Percentiles rank a stretch among this genome's conserved stretches.
Conservation (phyloP, 2,797 vertebrate species). For the Pseudomugil tenellus region DNA sequence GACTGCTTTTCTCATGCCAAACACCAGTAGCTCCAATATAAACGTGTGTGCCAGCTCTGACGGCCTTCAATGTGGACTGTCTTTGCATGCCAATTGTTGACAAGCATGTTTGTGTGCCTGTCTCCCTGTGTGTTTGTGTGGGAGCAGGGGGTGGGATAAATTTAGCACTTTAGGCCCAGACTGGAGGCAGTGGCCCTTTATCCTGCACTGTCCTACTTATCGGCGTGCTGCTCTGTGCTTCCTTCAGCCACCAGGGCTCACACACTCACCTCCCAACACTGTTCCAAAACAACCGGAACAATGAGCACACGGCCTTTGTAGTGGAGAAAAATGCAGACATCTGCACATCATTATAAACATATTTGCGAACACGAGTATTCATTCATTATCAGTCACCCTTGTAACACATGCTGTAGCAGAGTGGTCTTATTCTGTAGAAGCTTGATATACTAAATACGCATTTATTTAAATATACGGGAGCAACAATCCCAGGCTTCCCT, state of each 20-base stretch:
- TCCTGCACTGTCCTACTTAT: slow-evolving; percentile 90
- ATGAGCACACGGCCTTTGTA: slow-evolving; percentile 37
- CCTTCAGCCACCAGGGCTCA: slow-evolving; percentile 60
- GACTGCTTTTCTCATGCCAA: slow-evolving; percentile 6
- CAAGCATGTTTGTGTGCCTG: slow-evolving; percentile 47
- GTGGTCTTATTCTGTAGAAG: slow-evolving; percentile 53
- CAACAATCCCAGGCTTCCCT: slow-evolving; percentile 38
- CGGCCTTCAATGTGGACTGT: slow-evolving; percentile 33
- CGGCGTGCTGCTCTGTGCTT: slow-evolving; percentile 76
- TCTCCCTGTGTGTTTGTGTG: slow-evolving; percentile 67
- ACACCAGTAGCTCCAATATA: slow-evolving; percentile 10
- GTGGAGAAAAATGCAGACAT: slow-evolving; percentile 28
- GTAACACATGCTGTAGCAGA: slow-evolving; percentile 26
- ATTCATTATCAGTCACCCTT: slow-evolving; percentile 20
- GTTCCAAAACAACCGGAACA: slow-evolving; percentile 46
- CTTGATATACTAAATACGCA: slow-evolving; percentile 56
- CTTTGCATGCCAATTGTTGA: slow-evolving; percentile 55
- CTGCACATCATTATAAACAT: slow-evolving; percentile 10
- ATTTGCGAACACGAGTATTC: slow-evolving; percentile 28
- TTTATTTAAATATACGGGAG: slow-evolving; percentile 43
- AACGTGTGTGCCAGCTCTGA: slow-evolving; percentile 7
- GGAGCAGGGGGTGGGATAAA: slow-evolving; percentile 75
- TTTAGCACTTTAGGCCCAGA: slow-evolving; percentile 83
- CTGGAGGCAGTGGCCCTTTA: slow-evolving; percentile 88
- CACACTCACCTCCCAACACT: slow-evolving; percentile 53